Conservation (phyloP, 2,888 invertebrate species). For the Schrankia costaestrigalis region DNA sequence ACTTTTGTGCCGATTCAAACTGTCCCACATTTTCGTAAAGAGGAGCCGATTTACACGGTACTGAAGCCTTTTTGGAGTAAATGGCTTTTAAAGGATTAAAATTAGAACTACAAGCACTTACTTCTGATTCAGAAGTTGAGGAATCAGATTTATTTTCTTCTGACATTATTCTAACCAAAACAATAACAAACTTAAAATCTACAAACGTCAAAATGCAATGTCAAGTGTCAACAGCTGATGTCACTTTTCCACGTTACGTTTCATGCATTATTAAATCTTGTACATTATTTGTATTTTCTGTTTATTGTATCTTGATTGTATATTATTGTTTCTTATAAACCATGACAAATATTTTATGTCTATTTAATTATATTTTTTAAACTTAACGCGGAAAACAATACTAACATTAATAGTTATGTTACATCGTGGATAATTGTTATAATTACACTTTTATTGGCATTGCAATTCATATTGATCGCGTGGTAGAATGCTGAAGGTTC, state of each 20-base stretch:
- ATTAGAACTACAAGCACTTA: slow-evolving; percentile 61
- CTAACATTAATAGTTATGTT: slow-evolving; percentile 20
- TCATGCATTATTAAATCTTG: background rate
- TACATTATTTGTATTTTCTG: background rate
- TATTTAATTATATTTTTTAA: background rate
- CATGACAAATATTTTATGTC: no score
- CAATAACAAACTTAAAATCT: background rate
- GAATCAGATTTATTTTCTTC: slow-evolving; percentile 48
- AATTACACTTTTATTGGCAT: slow-evolving; percentile 41
- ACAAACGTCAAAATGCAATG: background rate
- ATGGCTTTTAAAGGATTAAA: slow-evolving; percentile 88
- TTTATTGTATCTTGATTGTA: no score
- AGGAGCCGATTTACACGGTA: slow-evolving; percentile 81
- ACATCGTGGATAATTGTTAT: slow-evolving; percentile 21
- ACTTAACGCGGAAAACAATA: slow-evolving; percentile 25
- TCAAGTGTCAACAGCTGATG: background rate
- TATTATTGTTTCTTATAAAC: no score
- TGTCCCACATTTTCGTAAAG: slow-evolving; percentile 85
- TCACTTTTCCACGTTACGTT: slow-evolving; percentile 9
- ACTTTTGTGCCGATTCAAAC: slow-evolving; percentile 62
- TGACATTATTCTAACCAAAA: slow-evolving; percentile 45
- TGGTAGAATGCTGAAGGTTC: slow-evolving; percentile 65
- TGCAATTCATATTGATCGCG: slow-evolving; percentile 51
- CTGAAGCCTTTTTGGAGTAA: slow-evolving; percentile 76
- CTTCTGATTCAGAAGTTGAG: slow-evolving; percentile 68